Evolutionary conservation across 35 echinoderm and acorn worm species (phyloP).

Genomic region (Apostichopus californicus): DNA sequence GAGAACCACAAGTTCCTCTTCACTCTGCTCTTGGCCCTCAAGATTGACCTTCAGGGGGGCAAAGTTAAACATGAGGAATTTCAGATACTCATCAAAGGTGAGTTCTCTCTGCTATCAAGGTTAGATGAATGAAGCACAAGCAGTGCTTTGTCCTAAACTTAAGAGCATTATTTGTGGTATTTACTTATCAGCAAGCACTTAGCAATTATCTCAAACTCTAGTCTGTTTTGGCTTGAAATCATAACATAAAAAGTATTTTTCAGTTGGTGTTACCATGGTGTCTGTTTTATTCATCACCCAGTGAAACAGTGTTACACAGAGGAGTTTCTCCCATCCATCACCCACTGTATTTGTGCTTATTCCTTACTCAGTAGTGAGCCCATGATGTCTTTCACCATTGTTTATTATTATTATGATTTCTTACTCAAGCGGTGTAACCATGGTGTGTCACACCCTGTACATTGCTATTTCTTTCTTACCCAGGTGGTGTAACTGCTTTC

Average conservation of each 20-base stretch:
- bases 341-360: conserved; percentile 25
- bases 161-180: conserved; percentile 31
- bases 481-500: neutral
- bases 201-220: conserved; percentile 60
- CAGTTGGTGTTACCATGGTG: no score
- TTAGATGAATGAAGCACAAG: no score
- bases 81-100: conserved; percentile 92
- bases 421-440: neutral
- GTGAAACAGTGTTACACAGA: no score
- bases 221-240: no score
- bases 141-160: no score
- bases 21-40: conserved; percentile 77
- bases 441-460: no score
- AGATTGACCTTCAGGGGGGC: conserved; percentile 84
- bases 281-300: no score
- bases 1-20: conserved; percentile 89
- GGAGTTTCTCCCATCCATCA: neutral
- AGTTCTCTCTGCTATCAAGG: neutral
- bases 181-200: conserved; percentile 73
- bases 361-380: neutral
- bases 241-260: no score
- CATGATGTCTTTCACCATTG: neutral
- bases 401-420: neutral
- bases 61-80: conserved; percentile 92
- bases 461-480: no score